These are phyloP conservation scores for Cygnus buccinator DNA, from an alignment of 2,113 vertebrate genomes.

Conservation along the genomic window DNA sequence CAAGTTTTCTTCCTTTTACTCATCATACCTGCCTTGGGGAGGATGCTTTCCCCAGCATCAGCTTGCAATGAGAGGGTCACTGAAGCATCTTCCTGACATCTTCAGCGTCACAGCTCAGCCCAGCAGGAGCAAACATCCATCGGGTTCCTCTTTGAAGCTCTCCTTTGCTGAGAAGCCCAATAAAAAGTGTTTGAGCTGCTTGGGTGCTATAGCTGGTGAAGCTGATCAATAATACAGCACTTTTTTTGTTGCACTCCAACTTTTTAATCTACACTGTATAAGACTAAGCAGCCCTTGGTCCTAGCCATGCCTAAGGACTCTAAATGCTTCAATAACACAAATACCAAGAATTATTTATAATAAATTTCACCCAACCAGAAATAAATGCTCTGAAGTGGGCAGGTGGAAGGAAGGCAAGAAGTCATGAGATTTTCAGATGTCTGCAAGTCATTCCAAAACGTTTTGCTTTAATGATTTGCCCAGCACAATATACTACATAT, in stretches of 20 bases:
- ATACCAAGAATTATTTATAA: background rate
- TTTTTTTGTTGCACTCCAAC: background rate
- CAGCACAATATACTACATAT: background rate
- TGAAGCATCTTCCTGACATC: background rate
- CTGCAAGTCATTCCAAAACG: background rate
- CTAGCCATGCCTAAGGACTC: background rate
- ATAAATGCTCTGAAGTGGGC: background rate
- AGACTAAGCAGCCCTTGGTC: rapidly evolving
- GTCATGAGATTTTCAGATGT: background rate
- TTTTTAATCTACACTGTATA: background rate
- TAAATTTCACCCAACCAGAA: background rate
- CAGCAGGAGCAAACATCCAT: background rate
- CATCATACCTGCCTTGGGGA: background rate
- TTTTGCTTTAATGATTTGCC: background rate
- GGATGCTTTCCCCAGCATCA: background rate
- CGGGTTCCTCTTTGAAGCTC: background rate
- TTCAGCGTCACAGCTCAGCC: background rate
- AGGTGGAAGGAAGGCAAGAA: background rate
- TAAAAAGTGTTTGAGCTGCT: background rate
- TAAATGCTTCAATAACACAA: background rate
- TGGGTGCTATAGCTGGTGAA: background rate
- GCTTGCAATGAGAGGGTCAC: background rate
- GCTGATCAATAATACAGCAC: background rate
- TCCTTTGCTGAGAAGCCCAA: background rate
- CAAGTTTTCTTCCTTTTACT: background rate